phyloP scores from a whole-genome alignment of 2,113 vertebrate genomes.

The Cyprinus carpio region DNA sequence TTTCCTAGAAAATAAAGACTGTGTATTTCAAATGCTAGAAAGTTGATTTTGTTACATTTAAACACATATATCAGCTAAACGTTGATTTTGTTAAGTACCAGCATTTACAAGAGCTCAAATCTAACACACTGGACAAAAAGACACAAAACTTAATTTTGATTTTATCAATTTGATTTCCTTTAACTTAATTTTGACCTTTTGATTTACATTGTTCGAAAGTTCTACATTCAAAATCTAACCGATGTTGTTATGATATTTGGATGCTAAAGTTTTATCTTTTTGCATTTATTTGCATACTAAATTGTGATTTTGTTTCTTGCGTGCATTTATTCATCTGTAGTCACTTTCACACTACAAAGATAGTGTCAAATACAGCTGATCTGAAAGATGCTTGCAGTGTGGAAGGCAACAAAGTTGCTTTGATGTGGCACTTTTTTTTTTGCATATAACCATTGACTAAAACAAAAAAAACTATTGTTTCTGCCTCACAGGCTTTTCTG shows the following conservation, averaged over 20 bases:
- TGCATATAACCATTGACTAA: background rate
- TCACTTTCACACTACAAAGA: background rate
- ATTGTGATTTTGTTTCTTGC: background rate
- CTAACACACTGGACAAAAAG: background rate
- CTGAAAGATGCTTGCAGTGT: background rate
- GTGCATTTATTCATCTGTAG: background rate
- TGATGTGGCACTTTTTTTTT: background rate
- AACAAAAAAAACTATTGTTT: background rate
- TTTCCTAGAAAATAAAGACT: background rate
- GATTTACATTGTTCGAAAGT: background rate
- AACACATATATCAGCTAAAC: background rate
- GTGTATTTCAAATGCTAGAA: background rate
- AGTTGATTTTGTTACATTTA: background rate
- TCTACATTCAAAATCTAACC: background rate
- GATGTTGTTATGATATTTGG: background rate
- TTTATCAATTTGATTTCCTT: background rate
- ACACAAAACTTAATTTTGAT: background rate
- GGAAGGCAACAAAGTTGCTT: background rate
- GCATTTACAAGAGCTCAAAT: background rate
- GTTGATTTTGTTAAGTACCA: background rate
- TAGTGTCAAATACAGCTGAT: background rate
- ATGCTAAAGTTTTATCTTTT: background rate
- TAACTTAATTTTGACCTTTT: background rate
- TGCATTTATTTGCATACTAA: background rate
- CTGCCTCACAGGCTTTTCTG: background rate